A percentile compares a stretch with the other conserved stretches of the same genome.
phyloP scores from a whole-genome alignment of 2,113 vertebrate genomes.

The Centropristis striata region DNA sequence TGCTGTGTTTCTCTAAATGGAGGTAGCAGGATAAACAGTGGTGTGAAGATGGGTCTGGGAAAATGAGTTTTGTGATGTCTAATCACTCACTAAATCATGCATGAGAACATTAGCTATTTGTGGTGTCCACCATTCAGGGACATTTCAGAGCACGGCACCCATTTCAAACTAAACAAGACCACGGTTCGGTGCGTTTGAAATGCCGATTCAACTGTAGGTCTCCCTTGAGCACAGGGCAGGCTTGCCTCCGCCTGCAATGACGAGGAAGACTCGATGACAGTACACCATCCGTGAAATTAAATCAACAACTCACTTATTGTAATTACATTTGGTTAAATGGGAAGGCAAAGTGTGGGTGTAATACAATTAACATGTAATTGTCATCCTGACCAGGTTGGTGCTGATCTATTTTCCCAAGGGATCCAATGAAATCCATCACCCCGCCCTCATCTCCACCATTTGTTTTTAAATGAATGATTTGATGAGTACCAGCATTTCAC shows the following conservation, averaged over 20 bases:
- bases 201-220: slow-evolving; percentile 63
- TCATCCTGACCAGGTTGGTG: slow-evolving; percentile 75
- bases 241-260: slow-evolving; percentile 54
- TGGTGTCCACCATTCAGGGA: slow-evolving; percentile 72
- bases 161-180: slow-evolving; percentile 69
- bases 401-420: slow-evolving; percentile 60
- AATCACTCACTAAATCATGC: slow-evolving; percentile 81
- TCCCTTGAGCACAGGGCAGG: slow-evolving; percentile 55
- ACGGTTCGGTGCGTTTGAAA: slow-evolving; percentile 60
- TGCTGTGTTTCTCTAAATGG: slow-evolving; percentile 44
- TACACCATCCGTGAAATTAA: slow-evolving; percentile 85
- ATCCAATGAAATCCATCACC: slow-evolving; percentile 55
- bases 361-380: slow-evolving; percentile 84
- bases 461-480: slow-evolving; percentile 27
- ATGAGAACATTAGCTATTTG: slow-evolving; percentile 74
- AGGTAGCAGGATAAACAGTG: slow-evolving; percentile 65
- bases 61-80: slow-evolving; percentile 70
- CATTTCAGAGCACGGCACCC: slow-evolving; percentile 57
- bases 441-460: slow-evolving; percentile 20
- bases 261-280: slow-evolving; percentile 69
- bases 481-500: neutral
- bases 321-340: slow-evolving; percentile 84
- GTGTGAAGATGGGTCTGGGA: slow-evolving; percentile 56
- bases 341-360: slow-evolving; percentile 82
- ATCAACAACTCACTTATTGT: slow-evolving; percentile 82